These are phyloP conservation scores for Bungarus multicinctus DNA, from an alignment of 2,113 vertebrate genomes.

Conservation along the genomic window DNA sequence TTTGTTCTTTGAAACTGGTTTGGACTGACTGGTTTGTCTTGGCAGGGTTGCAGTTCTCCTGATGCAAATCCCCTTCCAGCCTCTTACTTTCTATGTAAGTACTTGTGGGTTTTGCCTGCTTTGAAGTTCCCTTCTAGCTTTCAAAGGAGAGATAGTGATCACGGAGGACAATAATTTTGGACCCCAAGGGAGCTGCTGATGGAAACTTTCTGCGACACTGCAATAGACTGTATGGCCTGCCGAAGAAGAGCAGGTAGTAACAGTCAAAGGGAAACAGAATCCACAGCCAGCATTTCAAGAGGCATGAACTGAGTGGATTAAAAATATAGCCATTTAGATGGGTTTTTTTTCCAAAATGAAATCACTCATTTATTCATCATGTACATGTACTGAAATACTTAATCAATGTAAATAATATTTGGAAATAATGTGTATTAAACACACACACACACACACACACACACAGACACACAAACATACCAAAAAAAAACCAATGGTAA, in stretches of 20 bases:
- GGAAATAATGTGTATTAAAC: neutral
- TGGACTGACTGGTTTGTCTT: neutral
- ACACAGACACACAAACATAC: too few species aligned
- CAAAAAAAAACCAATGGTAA: too few species aligned
- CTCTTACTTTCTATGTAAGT: neutral
- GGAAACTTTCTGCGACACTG: neutral
- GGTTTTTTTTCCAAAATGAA: neutral
- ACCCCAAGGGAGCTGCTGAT: neutral
- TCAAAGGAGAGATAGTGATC: neutral
- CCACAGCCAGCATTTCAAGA: neutral
- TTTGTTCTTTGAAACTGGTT: neutral
- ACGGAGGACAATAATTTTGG: neutral
- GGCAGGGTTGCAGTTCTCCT: neutral
- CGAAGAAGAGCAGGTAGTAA: neutral
- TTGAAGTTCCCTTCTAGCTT: neutral
- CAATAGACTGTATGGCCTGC: neutral
- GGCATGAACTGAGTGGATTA: neutral
- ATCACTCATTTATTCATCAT: neutral
- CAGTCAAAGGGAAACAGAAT: neutral
- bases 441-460: neutral
- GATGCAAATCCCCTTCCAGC: conserved; percentile 2
- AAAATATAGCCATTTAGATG: neutral
- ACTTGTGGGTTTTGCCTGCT: neutral
- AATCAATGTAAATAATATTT: neutral
- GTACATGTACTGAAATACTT: neutral